Conservation (phyloP, 2,113 vertebrate species). For the Mirza zaza region DNA sequence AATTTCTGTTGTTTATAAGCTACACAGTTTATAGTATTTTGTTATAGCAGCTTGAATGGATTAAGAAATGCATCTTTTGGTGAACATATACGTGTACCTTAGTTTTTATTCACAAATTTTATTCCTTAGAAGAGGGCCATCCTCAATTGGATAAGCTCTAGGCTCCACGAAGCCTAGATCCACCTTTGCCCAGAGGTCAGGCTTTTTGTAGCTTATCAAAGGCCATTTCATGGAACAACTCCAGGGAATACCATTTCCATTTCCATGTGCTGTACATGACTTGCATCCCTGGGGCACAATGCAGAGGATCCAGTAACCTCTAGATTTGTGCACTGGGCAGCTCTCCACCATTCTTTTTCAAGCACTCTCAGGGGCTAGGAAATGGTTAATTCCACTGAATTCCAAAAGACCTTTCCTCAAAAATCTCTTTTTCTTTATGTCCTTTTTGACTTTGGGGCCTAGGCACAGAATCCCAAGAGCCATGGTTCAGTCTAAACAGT, state of each 20-base stretch:
- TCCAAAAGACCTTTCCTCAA: conserved; percentile 1
- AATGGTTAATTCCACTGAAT: neutral
- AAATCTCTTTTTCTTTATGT: conserved; percentile 31
- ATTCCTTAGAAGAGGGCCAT: conserved; percentile 10
- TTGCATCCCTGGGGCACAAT: neutral
- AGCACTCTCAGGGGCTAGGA: neutral
- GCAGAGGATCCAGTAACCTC: neutral
- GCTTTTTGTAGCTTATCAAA: neutral
- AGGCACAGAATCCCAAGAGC: conserved; percentile 38
- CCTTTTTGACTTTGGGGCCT: neutral
- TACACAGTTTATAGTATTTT: neutral
- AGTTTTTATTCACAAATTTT: conserved; percentile 4
- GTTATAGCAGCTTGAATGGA: neutral
- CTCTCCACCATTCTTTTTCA: neutral
- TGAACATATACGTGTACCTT: neutral
- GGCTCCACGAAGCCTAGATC: neutral
- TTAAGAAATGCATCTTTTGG: neutral
- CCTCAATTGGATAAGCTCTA: neutral
- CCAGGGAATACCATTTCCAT: conserved; percentile 18
- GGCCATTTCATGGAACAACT: neutral
- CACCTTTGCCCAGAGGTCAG: neutral
- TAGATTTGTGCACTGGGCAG: neutral
- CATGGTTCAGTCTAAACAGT: neutral
- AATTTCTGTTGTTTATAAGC: neutral
- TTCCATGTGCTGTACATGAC: neutral